phyloP scores from a whole-genome alignment of 1,140 invertebrate genomes.

The Sinonovacula constricta region DNA sequence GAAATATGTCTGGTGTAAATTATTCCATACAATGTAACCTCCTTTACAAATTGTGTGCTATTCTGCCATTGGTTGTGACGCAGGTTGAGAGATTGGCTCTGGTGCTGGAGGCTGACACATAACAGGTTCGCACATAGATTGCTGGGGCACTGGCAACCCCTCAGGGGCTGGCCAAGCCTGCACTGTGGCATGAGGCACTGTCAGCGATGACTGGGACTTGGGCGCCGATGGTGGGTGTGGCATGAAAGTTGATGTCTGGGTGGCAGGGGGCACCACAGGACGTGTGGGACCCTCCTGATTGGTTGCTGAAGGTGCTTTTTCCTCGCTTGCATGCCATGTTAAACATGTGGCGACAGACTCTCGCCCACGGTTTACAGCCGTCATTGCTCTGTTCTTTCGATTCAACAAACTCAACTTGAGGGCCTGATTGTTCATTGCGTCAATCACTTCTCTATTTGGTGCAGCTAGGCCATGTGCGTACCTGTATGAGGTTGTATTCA shows the following conservation, averaged over 20 bases:
- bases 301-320: slow-evolving; percentile 18
- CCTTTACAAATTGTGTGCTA: too few relatives aligned
- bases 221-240: slow-evolving; percentile 50
- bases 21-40: too few relatives aligned
- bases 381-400: slow-evolving; percentile 63
- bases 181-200: slow-evolving; percentile 2
- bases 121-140: too few relatives aligned
- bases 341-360: slow-evolving; percentile 74
- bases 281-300: not conserved
- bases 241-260: slow-evolving; percentile 41
- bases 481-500: slow-evolving; percentile 70
- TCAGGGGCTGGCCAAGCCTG: slow-evolving; percentile 21
- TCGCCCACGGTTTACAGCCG: slow-evolving; percentile 50
- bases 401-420: slow-evolving; percentile 64
- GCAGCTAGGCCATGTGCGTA: slow-evolving; percentile 68
- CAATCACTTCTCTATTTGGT: slow-evolving; percentile 64
- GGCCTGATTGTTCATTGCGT: slow-evolving; percentile 68
- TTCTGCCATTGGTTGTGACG: too few relatives aligned
- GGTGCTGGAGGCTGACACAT: too few relatives aligned
- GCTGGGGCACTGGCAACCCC: too few relatives aligned
- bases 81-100: too few relatives aligned
- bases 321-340: slow-evolving; percentile 62
- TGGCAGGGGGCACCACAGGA: slow-evolving; percentile 36
- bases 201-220: slow-evolving; percentile 22
- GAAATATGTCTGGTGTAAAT: too few relatives aligned